Evolutionary conservation across 2,113 vertebrate species (phyloP), one percentile per base, ranked within the genome.

Genomic region (Aleadryas rufinucha): DNA sequence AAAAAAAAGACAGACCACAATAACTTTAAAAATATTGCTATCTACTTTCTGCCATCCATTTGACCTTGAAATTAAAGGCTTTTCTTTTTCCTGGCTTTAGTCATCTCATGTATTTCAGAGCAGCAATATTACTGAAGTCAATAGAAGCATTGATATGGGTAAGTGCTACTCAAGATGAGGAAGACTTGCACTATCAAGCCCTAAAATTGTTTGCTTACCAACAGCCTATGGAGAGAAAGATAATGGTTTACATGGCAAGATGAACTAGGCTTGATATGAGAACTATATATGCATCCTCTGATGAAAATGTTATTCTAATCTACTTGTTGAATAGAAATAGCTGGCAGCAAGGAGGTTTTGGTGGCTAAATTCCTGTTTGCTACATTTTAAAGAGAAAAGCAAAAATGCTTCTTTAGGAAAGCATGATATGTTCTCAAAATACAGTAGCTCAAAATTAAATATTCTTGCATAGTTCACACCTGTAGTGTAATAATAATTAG

Each of bases 61-160:
- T 80, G 63, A 90, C 88, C 85, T 96, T 95, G 92, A 96, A 94
- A 95, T 94, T 83, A 94, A 93, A 90, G 53, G 33, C 18, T 82
- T 79, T 91, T 84, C 54, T 79, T 85, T 84, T 87, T 52, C 44
- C 59, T 65, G 42, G 42, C 59, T 93, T 90, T 91, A 54, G 64
- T 83, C 79, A 88, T 27, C 24, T 60, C 50, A 63, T 44, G 8
- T 47, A 86, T 90, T 82, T 95, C 78, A 77, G 57, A 86, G 59
- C n/a, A 77, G 79, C 56, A 74, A 53, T 92, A 70, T 75, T 92
- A 64, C 69, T 56, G 56, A 91, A 90, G 82, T 91, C 85, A 93
- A 60, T 6, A 64, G 76, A 86, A 86, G 16, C 31, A 87, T 1
- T 72, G 76, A 84, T 71, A 81, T 39, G 64, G 71, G 42, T 88